Base-by-base conservation (phyloP, 1,140 invertebrate genomes). In the Agraylea sexmaculata region DNA sequence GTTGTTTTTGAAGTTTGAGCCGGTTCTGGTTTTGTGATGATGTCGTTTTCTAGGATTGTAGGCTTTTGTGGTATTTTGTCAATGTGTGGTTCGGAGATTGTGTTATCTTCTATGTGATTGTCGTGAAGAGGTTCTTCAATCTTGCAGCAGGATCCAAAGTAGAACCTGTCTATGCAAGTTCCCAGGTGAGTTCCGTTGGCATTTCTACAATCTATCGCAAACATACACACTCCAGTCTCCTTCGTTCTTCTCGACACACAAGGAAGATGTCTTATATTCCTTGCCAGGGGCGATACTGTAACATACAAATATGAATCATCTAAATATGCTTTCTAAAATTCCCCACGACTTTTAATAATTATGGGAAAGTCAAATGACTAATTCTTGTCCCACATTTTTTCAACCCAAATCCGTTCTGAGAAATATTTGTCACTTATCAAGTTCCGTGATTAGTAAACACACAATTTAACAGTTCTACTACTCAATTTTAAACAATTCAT, bases 141-240 rank as follows among this genome's bases (percentile, higher is more conserved):
- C 49, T 63, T 63, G 43, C 89, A 93, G 53, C 89, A 92, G 20
- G 83, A 89, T 41, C 47, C 47, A 27, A 49, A 49, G 33, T 49
- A 49, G 36, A 49, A 91, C 33, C 85, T 75, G 61, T 93, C 87
- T 55, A 89, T 86, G 57, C 89, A 93, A 3, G 85, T 89, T 34
- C 87, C 87, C 43, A 92, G 64, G 53, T 91, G 87, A 2, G 84
- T 86, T 19, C 89, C 89, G 58, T 91, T 90, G 18, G 81, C 74
- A 68, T 90, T 89, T 21, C 87, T 74, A 55, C 90, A 94, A 45
- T 89, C 83, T 60, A 88, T 89, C 37, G 87, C 87, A 57, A 94
- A 92, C 88, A 94, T 94, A 55, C 89, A 94, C 6, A 87, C 71
- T 6, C 89, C 89, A 37, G 76, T 79, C 47, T 85, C 76, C 3